Evolutionary conservation across 2,888 invertebrate genomes (phyloP).

Genomic region (Spodoptera exigua): DNA sequence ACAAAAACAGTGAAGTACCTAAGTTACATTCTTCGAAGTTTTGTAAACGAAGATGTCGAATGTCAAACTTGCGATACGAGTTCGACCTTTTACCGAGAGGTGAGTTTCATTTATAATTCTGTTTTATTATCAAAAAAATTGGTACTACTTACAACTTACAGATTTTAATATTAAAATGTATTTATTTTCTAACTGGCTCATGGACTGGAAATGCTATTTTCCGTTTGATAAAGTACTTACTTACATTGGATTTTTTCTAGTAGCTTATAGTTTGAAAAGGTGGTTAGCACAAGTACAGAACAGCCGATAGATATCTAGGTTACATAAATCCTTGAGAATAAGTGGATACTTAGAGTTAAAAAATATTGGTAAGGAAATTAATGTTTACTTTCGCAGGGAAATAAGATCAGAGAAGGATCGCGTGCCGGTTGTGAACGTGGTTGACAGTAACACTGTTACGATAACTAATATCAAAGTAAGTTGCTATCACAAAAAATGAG

Average conservation of each 20-base stretch:
- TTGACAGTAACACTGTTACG: constrained; percentile 84
- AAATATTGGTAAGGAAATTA: no score
- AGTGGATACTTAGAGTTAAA: no score
- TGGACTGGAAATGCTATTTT: no score
- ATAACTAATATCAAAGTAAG: constrained; percentile 90
- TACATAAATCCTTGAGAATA: no score
- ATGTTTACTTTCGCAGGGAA: constrained; percentile 73
- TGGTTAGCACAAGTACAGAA: no score
- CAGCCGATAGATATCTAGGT: no score
- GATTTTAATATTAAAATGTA: no score
- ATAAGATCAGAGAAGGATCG: constrained; percentile 79
- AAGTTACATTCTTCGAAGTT: background rate
- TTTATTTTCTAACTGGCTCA: no score
- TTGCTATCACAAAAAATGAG: constrained; percentile 1
- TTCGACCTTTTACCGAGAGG: constrained; percentile 91
- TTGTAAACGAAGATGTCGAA: constrained; percentile 84
- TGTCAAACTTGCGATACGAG: constrained; percentile 91
- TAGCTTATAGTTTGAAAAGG: no score
- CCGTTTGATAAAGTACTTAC: constrained; percentile 4
- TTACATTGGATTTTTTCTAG: background rate
- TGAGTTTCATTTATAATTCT: constrained; percentile 73
- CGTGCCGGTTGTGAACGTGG: constrained; percentile 79
- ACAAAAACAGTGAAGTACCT: no score
- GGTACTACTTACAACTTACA: no score
- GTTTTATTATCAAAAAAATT: no score